Evolutionary conservation across 2,797 vertebrate species (phyloP).

Genomic region (Acanthurus tractus): DNA sequence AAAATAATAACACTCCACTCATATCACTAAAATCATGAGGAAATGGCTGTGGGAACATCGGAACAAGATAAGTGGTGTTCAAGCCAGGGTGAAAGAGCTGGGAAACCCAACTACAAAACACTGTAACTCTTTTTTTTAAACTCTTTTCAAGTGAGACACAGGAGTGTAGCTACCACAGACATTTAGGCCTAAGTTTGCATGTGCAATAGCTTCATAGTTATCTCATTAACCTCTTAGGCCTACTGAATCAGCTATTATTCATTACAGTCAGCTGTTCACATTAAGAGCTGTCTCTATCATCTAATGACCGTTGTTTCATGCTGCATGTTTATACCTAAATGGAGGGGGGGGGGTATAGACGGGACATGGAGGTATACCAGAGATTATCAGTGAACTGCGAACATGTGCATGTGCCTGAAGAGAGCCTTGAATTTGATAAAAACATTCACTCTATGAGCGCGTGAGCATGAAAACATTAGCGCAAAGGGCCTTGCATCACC

Average conservation of each 20-base stretch:
- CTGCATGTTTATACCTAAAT: not conserved
- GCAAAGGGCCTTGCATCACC: no score
- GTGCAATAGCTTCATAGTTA: constrained; percentile 1
- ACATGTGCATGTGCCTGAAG: no score
- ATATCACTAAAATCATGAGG: constrained; percentile 28
- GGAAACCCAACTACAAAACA: constrained; percentile 4
- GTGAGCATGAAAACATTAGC: no score
- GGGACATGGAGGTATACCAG: no score
- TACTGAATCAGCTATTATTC: constrained; percentile 4
- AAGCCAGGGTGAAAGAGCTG: constrained; percentile 5
- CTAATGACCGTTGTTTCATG: no score
- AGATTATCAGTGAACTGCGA: no score
- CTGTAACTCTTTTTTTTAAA: not conserved
- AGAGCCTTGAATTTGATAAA: no score
- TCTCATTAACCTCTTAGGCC: constrained; percentile 11
- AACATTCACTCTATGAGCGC: no score
- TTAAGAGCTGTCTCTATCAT: not conserved
- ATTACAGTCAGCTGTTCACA: not conserved
- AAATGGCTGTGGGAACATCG: constrained; percentile 11
- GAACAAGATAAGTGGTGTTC: constrained; percentile 1
- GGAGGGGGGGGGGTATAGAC: not conserved
- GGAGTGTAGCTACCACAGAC: not conserved
- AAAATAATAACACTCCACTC: constrained; percentile 12
- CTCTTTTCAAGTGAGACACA: not conserved
- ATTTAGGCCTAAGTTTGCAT: not conserved